Evolutionary conservation across 23 tunicate genomes (phyloP), one percentile per base, ranked within the genome.

Genomic region (Ciona savignyi): DNA sequence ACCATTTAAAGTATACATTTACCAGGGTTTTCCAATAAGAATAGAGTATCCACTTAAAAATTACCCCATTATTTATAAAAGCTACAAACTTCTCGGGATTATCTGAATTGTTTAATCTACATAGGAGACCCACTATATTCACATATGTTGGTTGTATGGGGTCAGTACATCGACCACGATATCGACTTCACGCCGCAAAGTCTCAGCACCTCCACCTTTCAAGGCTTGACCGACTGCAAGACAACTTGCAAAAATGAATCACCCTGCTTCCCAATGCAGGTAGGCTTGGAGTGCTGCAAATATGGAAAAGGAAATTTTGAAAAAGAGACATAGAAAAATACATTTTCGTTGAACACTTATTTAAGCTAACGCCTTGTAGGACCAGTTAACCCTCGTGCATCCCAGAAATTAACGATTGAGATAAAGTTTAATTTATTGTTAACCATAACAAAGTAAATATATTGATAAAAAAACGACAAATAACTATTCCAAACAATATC

Each of bases 161-260:
- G 99, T 1, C 99, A 95, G 51, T 95, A 95, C 62, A 88, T 95
- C 34, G 99, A 95, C 73, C 99, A 95, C 67, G 99, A 95, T 65
- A 66, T 95, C 60, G 95, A 80, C 27, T 51, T 95, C 65, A 95
- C 99, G 32, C 99, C 99, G 15, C 98, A 93, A 70, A 81, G 88
- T 51, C 68, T 86, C 34, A 82, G 94, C 69, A 87, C 93, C 0
- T 86, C 98, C 23, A 81, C 98, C 0, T 92, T 92, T 74, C 98
- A 92, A 72, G 99, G 99, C 3, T 29, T 88, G 34, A 85, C 92
- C 1, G 78, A 90, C 32, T 95, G 99, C 83, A 64, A 78, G 25
- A 34, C 49, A 48, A 87, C 99, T 30, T 95, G 99, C 81, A 84
- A 51, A 30, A 95, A 95, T 74, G 68, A 74, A 33, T 63, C 89